phyloP scores from a whole-genome alignment of 2,113 vertebrate species.

The Diadophis punctatus region DNA sequence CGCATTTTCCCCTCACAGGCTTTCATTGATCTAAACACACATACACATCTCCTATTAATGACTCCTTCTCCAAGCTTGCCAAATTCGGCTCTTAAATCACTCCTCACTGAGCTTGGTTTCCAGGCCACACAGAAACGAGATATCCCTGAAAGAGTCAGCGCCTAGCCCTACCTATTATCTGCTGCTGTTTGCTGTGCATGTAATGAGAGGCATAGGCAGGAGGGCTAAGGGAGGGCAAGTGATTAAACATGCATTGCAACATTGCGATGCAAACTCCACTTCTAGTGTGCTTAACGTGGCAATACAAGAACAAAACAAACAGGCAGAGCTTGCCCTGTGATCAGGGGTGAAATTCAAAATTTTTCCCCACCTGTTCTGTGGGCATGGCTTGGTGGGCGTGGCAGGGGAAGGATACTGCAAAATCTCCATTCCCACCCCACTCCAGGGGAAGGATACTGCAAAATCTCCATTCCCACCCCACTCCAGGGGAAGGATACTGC shows the following conservation, averaged over 20 bases:
- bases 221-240: background rate
- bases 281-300: background rate
- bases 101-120: background rate
- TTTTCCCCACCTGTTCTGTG: too few relatives aligned
- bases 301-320: background rate
- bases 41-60: background rate
- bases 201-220: background rate
- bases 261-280: background rate
- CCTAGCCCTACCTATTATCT: background rate
- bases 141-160: background rate
- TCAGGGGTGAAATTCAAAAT: too few relatives aligned
- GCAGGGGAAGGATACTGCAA: too few relatives aligned
- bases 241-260: background rate
- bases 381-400: too few relatives aligned
- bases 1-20: background rate
- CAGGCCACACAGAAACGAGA: background rate
- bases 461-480: too few relatives aligned
- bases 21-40: background rate
- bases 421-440: too few relatives aligned
- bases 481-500: too few relatives aligned
- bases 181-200: background rate
- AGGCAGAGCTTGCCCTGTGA: background rate
- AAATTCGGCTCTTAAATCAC: background rate
- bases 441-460: too few relatives aligned
- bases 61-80: background rate